These are phyloP conservation scores for Crotalus tigris DNA, from an alignment of 2,113 vertebrate species.

Conservation along the genomic window DNA sequence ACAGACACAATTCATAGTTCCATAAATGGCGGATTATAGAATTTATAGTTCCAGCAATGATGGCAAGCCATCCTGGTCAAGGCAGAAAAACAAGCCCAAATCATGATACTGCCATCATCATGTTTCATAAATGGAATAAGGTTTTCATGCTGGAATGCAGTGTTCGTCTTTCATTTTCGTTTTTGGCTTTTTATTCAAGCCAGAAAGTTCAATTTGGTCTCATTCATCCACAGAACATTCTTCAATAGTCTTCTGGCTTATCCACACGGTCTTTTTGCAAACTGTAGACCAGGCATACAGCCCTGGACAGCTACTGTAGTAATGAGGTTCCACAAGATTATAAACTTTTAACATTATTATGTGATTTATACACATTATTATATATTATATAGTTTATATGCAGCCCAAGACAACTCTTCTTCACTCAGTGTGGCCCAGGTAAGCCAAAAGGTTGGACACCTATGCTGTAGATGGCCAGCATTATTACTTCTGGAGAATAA, in stretches of 20 bases:
- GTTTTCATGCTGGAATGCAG: not conserved
- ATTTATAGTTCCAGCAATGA: not conserved
- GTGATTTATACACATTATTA: no score
- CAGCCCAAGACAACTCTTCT: no score
- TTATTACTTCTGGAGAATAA: not conserved
- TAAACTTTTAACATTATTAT: no score
- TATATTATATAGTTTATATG: no score
- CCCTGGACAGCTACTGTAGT: no score
- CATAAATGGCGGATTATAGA: not conserved
- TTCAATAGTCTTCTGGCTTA: not conserved
- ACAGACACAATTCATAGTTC: not conserved
- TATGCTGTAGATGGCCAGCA: not conserved
- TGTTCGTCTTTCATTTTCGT: not conserved
- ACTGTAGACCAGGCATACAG: not conserved
- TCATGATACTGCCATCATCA: not conserved
- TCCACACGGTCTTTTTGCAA: not conserved
- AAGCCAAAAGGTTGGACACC: no score
- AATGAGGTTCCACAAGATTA: no score
- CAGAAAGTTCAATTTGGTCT: not conserved
- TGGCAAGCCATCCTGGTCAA: not conserved
- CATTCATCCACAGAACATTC: not conserved
- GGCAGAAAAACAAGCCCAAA: not conserved
- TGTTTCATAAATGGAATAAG: not conserved
- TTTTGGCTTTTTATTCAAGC: not conserved
- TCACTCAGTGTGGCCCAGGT: no score